Conservation (phyloP, 2,888 invertebrate genomes). For the Xiphydria camelus region DNA sequence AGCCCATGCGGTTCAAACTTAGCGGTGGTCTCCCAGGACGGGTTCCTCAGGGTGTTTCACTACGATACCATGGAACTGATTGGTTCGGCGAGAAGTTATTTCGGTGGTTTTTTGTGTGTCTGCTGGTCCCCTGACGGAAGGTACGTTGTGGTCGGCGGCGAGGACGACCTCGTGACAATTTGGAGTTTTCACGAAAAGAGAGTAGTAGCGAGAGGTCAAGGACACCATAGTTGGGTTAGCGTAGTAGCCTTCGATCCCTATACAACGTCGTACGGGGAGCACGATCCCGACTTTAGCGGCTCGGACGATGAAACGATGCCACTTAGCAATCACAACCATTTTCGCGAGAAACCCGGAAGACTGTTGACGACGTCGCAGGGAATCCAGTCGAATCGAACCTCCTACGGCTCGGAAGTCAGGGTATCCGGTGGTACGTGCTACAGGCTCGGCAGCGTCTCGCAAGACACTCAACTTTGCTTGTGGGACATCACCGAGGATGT, state of each 20-base stretch:
- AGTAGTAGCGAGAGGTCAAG: slow-evolving; percentile 96
- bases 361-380: slow-evolving; percentile 45
- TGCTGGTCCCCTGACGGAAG: slow-evolving; percentile 98
- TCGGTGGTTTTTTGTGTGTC: slow-evolving; percentile 96
- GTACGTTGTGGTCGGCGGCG: slow-evolving; percentile 95
- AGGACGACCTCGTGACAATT: slow-evolving; percentile 97
- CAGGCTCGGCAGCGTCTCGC: slow-evolving; percentile 91
- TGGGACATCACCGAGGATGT: slow-evolving; percentile 99
- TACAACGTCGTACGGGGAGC: slow-evolving; percentile 71
- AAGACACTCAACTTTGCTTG: slow-evolving; percentile 95
- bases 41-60: slow-evolving; percentile 93
- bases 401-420: slow-evolving; percentile 54
- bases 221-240: slow-evolving; percentile 97
- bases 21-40: slow-evolving; percentile 94
- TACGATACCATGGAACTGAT: slow-evolving; percentile 97
- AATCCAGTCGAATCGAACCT: slow-evolving; percentile 54
- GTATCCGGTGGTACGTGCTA: slow-evolving; percentile 68
- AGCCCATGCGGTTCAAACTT: slow-evolving; percentile 92
- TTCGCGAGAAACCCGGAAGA: slow-evolving; percentile 47
- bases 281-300: slow-evolving; percentile 61
- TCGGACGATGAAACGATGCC: slow-evolving; percentile 62
- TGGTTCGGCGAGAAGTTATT: slow-evolving; percentile 93
- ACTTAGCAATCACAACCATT: slow-evolving; percentile 41
- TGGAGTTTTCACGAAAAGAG: slow-evolving; percentile 92
- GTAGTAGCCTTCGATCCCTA: slow-evolving; percentile 94